A percentile compares a stretch with the other conserved stretches of the same genome.
phyloP scores from a whole-genome alignment of 2,888 invertebrate genomes.

The Tachina lurida region DNA sequence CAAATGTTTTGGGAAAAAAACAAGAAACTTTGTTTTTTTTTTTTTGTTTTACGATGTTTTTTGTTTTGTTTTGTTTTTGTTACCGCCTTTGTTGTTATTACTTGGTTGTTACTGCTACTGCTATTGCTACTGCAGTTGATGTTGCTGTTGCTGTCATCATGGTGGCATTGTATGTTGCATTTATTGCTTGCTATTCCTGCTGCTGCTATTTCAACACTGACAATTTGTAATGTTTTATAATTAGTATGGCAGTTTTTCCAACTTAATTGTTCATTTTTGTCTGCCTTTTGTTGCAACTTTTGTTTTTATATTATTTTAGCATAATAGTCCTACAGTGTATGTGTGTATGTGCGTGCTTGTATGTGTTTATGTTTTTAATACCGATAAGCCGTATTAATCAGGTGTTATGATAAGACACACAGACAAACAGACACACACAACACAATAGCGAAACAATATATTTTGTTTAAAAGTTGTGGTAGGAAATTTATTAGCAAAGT shows the following conservation, averaged over 20 bases:
- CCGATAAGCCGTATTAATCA: slow-evolving; percentile 54
- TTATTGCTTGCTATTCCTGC: not conserved
- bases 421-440: not conserved
- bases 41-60: slow-evolving; percentile 42
- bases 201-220: slow-evolving; percentile 48
- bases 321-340: not conserved
- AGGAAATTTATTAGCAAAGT: slow-evolving; percentile 20
- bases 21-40: slow-evolving; percentile 1
- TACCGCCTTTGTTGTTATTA: slow-evolving; percentile 23
- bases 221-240: slow-evolving; percentile 62
- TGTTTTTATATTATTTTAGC: not conserved
- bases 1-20: slow-evolving; percentile 30
- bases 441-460: slow-evolving; percentile 4
- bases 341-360: not conserved
- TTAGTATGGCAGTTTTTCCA: slow-evolving; percentile 57
- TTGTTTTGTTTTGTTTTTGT: not conserved
- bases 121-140: too few species aligned
- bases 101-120: slow-evolving; percentile 16
- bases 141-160: not conserved
- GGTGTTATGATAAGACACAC: slow-evolving; percentile 37
- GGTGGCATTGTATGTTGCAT: not conserved
- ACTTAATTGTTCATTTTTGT: slow-evolving; percentile 23
- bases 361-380: slow-evolving; percentile 9
- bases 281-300: slow-evolving; percentile 19
- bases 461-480: slow-evolving; percentile 19